Base-by-base conservation (phyloP, 1,140 invertebrate genomes). In the Cydia fagiglandana region DNA sequence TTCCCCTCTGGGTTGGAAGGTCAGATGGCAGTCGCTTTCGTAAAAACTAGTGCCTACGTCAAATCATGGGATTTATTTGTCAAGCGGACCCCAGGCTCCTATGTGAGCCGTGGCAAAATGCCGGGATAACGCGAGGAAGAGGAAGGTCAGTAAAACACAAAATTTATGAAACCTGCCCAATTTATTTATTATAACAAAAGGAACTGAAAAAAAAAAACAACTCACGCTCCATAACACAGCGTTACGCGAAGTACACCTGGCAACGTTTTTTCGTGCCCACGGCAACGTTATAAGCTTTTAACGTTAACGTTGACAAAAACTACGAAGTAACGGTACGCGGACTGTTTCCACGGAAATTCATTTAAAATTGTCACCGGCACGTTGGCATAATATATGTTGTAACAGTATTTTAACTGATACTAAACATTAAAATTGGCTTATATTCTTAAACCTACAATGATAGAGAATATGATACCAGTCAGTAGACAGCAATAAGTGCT, bases 261-360 rank as follows among this genome's bases (percentile, higher is more conserved):
- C 53, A 20, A 61, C 53, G 53, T 61, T 61, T 34, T 61, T 24
- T n/a, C 7, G 15, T 15, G 53, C 17, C 9, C 53, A 61, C 15
- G 53, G 17, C 53, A n/a, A 61, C 53, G 53, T 20, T 61, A 20
- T 9, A 61, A 24, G n/a, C n/a, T n/a, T n/a, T n/a, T n/a, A n/a
- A n/a, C 53, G 53, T 61, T 61, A 61, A 20, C 53, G 53, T 61
- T 20, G 53, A 61, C 53, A 61, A 61, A 61, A 61, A 61, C 53
- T 61, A 24, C 53, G 17, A 61, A 61, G 53, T 61, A 20, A 61
- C 53, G 53, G 17, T 20, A 15, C 53, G 53, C 17, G 53, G 17
- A 61, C 53, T 61, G 17, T 20, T 53, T 20, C 53, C 53, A 20
- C 53, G 53, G 17, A 61, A 61, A 61, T 61, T 24, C 53, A 20